phyloP scores from a whole-genome alignment of 2,888 invertebrate species.

The Acleris literana region DNA sequence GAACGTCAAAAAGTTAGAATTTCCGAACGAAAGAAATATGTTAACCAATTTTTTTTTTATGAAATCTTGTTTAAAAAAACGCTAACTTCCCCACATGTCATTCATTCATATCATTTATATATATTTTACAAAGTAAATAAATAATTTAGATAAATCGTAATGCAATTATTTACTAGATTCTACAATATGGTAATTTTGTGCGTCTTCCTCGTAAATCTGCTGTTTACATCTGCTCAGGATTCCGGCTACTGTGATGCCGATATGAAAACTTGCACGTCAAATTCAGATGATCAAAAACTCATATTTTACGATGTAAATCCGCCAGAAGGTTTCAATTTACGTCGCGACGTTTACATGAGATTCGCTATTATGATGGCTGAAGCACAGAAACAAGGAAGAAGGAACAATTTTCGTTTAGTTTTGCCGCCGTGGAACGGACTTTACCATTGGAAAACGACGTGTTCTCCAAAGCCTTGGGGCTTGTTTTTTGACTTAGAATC shows the following conservation, averaged over 20 bases:
- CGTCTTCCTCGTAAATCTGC: constrained; percentile 20
- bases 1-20: background rate
- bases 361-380: constrained; percentile 92
- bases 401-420: constrained; percentile 86
- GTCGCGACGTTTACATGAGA: constrained; percentile 97
- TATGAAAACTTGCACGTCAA: constrained; percentile 15
- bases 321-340: constrained; percentile 97
- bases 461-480: constrained; percentile 89
- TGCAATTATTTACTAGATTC: background rate
- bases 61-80: no score
- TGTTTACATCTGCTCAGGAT: constrained; percentile 25
- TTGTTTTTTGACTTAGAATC: constrained; percentile 93
- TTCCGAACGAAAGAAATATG: background rate
- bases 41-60: background rate
- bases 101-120: no score
- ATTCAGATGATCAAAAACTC: constrained; percentile 78
- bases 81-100: no score
- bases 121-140: no score
- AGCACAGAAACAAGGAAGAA: constrained; percentile 79
- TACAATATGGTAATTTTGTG: constrained; percentile 19
- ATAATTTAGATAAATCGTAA: no score
- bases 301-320: constrained; percentile 97
- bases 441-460: constrained; percentile 90
- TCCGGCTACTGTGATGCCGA: constrained; percentile 26
- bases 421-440: constrained; percentile 96